Evolutionary conservation across 2,888 invertebrate genomes (phyloP), one percentile per base, ranked within the genome.

Genomic region (Augochlorella aurata): DNA sequence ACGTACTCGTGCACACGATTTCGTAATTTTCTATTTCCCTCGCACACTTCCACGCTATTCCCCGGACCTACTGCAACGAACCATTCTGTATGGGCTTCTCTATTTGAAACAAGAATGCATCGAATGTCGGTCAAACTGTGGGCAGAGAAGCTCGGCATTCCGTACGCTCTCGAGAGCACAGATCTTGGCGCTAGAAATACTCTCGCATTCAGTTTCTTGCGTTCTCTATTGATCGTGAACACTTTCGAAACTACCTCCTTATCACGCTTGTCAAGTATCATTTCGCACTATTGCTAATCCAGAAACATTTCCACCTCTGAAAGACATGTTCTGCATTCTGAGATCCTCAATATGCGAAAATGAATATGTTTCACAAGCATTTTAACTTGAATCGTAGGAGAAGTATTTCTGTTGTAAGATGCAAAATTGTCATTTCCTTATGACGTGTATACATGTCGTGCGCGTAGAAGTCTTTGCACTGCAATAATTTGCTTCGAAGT

Each of bases 21-120:
- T 38, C 38, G 63, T 18, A 63, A 29, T 63, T 63, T 61, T 61
- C 29, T 38, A 61, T 29, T 61, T 61, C 29, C 29, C 24, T 61
- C 61, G 38, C 10, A 18, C 38, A 38, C 18, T 63, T 63, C 63
- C 16, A 10, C n/a, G 18, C 38, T 38, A 38, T 44, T 29, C n/a
- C 63, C 38, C 54, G 54, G 54, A 58, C 24, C 54, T 18, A 63
- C 38, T 10, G 38, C 63, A 29, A 29, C 38, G 67, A 14, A 7
- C 16, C 49, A 49, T 49, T 18, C 67, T 29, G 67, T 45, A 70
- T 29, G 24, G 16, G 24, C 21, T 65, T 71, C 63, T 70, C 49
- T 52, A 52, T 52, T 71, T 45, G 71, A 71, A 66, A 52, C 71
- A 65, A 54, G 71, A 77, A 77, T 73, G 54, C 45, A 24, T 54